Evolutionary conservation across 2,797 vertebrate species (phyloP).

Genomic region (Aphelocoma californica): DNA sequence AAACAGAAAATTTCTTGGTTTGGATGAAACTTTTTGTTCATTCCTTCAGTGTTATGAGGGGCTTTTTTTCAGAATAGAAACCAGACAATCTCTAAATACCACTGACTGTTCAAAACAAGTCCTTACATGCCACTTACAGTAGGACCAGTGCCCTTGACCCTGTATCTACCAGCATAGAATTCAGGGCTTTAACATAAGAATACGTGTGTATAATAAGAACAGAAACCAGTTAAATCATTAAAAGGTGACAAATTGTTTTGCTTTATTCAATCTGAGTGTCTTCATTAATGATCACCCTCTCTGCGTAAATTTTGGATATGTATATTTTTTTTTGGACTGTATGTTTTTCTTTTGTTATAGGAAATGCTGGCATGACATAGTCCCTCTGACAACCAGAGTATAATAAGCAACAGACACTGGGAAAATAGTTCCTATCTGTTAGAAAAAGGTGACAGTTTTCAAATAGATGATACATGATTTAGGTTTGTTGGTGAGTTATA

Average conservation of each 20-base stretch:
- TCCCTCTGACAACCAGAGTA: background rate
- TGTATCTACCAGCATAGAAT: background rate
- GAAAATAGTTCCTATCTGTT: constrained; percentile 17
- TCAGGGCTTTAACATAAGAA: background rate
- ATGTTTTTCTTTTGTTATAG: constrained; percentile 1
- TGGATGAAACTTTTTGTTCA: background rate
- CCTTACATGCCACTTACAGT: background rate
- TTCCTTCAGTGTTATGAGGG: background rate
- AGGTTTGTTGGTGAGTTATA: background rate
- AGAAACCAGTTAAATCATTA: background rate
- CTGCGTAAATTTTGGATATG: background rate
- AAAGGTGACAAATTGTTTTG: background rate
- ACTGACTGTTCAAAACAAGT: background rate
- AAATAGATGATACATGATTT: background rate
- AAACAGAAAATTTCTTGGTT: background rate
- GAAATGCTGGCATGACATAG: background rate
- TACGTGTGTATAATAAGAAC: background rate
- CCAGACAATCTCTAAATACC: background rate
- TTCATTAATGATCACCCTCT: background rate
- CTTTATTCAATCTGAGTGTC: background rate
- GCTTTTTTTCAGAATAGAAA: background rate
- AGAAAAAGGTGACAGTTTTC: background rate
- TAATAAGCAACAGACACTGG: background rate
- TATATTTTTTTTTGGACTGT: background rate
- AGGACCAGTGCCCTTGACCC: background rate